These are phyloP conservation scores for Bellardia bayeri DNA, from an alignment of 2,888 invertebrate genomes.

Conservation along the genomic window DNA sequence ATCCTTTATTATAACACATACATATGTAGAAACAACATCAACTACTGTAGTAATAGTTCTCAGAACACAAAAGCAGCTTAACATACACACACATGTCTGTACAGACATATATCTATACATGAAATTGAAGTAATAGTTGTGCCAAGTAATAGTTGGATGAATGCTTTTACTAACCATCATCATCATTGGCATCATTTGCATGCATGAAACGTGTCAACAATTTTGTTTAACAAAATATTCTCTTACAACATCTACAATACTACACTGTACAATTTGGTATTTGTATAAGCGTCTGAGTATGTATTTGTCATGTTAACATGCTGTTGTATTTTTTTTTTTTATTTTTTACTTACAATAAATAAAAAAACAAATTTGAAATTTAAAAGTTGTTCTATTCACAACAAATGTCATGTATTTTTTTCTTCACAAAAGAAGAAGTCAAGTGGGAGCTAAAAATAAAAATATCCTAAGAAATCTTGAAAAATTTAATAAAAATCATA, in stretches of 20 bases:
- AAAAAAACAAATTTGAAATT: slow-evolving; percentile 50
- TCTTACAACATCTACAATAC: slow-evolving; percentile 30
- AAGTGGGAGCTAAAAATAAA: slow-evolving; percentile 13
- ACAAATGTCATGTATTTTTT: slow-evolving; percentile 38
- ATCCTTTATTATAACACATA: slow-evolving; percentile 24
- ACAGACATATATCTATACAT: background rate
- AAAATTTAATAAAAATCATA: slow-evolving; percentile 44
- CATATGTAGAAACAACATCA: background rate
- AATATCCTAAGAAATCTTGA: slow-evolving; percentile 19
- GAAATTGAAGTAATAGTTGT: background rate
- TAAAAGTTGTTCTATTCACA: slow-evolving; percentile 35
- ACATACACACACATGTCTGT: background rate
- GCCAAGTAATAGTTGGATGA: slow-evolving; percentile 24
- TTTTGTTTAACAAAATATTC: slow-evolving; percentile 63
- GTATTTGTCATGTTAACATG: slow-evolving; percentile 52
- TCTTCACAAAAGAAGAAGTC: background rate
- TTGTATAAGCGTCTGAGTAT: slow-evolving; percentile 16
- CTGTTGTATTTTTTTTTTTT: slow-evolving; percentile 24
- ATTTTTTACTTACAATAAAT: slow-evolving; percentile 25
- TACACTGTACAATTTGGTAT: slow-evolving; percentile 17
- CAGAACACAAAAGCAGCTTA: slow-evolving; percentile 1
- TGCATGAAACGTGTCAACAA: slow-evolving; percentile 71
- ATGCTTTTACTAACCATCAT: slow-evolving; percentile 39
- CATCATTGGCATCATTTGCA: slow-evolving; percentile 71
- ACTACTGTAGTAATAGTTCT: background rate